These are phyloP conservation scores for Corythornis leucogaster DNA, from an alignment of 2,797 vertebrate genomes.

Conservation along the genomic window DNA sequence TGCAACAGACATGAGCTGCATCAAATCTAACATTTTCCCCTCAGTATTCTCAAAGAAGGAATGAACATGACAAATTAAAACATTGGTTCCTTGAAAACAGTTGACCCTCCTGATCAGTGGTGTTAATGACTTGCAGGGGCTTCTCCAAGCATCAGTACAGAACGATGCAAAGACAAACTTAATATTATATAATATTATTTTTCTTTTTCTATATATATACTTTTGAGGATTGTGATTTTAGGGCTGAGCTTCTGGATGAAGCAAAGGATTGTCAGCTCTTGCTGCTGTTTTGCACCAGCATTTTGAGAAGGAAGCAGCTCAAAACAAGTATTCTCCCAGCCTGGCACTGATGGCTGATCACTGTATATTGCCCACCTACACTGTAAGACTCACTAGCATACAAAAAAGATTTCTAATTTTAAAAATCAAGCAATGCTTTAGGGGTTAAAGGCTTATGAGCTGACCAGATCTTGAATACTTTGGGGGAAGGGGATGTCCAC, in stretches of 20 bases:
- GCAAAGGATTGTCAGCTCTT: neutral
- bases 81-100: accelerated
- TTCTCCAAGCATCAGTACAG: neutral
- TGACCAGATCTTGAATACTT: neutral
- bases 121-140: accelerated
- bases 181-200: neutral
- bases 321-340: neutral
- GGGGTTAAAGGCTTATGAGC: neutral
- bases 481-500: neutral
- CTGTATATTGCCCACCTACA: neutral
- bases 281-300: neutral
- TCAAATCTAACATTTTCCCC: neutral
- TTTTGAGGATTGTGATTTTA: neutral
- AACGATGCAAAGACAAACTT: neutral
- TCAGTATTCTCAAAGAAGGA: neutral
- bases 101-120: neutral
- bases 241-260: neutral
- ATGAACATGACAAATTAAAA: neutral
- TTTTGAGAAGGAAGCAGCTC: neutral
- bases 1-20: neutral
- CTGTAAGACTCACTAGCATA: neutral
- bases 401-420: neutral
- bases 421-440: neutral
- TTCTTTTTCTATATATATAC: neutral
- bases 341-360: neutral